phyloP scores from a whole-genome alignment of 2,797 vertebrate genomes.

The Denticeps clupeoides region DNA sequence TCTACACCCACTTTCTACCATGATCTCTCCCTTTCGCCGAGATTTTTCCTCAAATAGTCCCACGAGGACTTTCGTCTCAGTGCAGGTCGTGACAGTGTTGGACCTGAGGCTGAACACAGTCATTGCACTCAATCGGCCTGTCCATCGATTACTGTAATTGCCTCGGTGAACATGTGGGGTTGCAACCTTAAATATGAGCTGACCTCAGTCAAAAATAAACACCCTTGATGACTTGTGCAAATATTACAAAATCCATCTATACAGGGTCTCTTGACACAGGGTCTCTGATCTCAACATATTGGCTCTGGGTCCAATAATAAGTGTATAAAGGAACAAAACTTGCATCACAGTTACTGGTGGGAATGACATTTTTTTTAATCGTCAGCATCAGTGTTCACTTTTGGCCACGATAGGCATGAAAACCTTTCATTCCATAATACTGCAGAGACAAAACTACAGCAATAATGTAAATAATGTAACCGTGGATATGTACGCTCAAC shows the following conservation, averaged over 20 bases:
- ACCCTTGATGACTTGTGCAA: constrained; percentile 2
- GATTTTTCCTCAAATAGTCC: constrained; percentile 12
- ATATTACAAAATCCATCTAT: neutral
- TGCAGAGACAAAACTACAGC: too few species aligned
- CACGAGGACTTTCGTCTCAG: constrained; percentile 16
- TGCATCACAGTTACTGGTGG: too few species aligned
- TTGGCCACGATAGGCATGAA: too few species aligned
- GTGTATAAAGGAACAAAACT: too few species aligned
- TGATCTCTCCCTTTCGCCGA: neutral
- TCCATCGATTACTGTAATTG: constrained; percentile 59
- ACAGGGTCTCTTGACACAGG: too few species aligned
- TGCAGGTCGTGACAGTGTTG: constrained; percentile 13
- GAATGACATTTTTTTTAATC: too few species aligned
- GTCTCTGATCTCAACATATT: too few species aligned
- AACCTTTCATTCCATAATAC: too few species aligned
- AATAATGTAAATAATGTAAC: too few species aligned
- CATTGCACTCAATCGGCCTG: constrained; percentile 51
- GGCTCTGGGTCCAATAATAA: too few species aligned
- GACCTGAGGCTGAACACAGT: constrained; percentile 28
- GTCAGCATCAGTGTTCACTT: too few species aligned
- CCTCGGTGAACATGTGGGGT: constrained; percentile 60
- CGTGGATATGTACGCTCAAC: too few species aligned
- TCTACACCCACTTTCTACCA: neutral
- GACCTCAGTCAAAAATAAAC: constrained; percentile 32
- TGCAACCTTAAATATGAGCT: constrained; percentile 49